These are phyloP conservation scores for Syngnathus rostellatus DNA, from an alignment of 2,797 vertebrate species.

Conservation along the genomic window DNA sequence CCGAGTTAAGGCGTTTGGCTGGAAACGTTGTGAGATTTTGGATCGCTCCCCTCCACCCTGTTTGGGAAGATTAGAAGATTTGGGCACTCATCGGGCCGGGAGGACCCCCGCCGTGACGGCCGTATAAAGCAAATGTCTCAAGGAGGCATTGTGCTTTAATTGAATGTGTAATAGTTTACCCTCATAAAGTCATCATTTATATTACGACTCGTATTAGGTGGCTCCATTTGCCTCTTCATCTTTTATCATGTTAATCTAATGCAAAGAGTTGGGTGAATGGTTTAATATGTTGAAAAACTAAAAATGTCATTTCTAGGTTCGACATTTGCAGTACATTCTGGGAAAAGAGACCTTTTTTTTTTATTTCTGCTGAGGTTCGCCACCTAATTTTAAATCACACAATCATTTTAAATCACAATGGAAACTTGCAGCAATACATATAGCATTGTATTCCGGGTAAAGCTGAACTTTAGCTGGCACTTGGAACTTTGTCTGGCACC, in stretches of 20 bases:
- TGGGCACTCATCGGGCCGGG: constrained; percentile 88
- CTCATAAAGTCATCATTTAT: constrained; percentile 96
- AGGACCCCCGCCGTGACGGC: constrained; percentile 70
- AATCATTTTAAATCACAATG: no score
- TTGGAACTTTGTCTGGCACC: constrained; percentile 8
- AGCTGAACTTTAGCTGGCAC: constrained; percentile 14
- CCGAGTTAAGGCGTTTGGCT: constrained; percentile 53
- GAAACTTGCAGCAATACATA: not conserved
- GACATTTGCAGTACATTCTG: not conserved
- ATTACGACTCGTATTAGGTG: constrained; percentile 59
- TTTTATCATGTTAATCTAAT: constrained; percentile 81
- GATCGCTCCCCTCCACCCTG: constrained; percentile 55
- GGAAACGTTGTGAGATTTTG: constrained; percentile 36
- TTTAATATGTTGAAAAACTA: not conserved
- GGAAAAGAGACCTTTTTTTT: not conserved
- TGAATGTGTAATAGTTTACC: constrained; percentile 93
- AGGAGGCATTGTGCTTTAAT: constrained; percentile 93
- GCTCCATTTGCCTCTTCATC: constrained; percentile 68
- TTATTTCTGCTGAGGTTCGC: not conserved
- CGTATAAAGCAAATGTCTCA: constrained; percentile 91
- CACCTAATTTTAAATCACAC: not conserved
- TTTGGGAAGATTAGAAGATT: constrained; percentile 91
- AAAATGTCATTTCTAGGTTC: not conserved
- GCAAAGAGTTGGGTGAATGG: constrained; percentile 17
- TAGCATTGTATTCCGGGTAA: constrained; percentile 6